Percentiles rank a stretch among this genome's conserved stretches.
Conservation (phyloP, 2,888 invertebrate species). For the Ochlodes sylvanus region DNA sequence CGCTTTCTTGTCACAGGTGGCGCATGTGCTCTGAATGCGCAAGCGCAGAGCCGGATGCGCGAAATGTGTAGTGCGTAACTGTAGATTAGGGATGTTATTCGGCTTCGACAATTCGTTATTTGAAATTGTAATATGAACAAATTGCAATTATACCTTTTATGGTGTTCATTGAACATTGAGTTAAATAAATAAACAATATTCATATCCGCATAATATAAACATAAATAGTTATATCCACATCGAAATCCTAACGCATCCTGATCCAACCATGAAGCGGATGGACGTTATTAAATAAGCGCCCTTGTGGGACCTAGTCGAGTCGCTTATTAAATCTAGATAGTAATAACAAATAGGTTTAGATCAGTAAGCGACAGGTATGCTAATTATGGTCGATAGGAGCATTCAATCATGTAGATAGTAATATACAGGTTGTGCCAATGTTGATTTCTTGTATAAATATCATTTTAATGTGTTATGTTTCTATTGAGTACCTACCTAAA, state of each 20-base stretch:
- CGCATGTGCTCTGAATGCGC: slow-evolving; percentile 75
- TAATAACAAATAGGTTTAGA: slow-evolving; percentile 31
- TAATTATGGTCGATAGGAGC: slow-evolving; percentile 23
- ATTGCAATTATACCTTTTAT: too few relatives aligned
- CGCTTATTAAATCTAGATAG: slow-evolving; percentile 32
- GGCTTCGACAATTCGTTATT: background rate
- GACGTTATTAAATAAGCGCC: slow-evolving; percentile 69
- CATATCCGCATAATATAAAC: too few relatives aligned
- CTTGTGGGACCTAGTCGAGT: slow-evolving; percentile 55
- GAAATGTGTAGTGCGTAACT: slow-evolving; percentile 76
- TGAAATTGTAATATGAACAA: background rate
- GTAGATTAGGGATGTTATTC: slow-evolving; percentile 51
- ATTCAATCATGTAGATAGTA: slow-evolving; percentile 17
- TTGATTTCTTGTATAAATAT: background rate
- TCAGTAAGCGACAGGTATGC: slow-evolving; percentile 17
- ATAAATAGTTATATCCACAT: background rate
- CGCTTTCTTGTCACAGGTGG: slow-evolving; percentile 84
- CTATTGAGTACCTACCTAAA: too few relatives aligned
- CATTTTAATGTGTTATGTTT: too few relatives aligned
- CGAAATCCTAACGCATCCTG: background rate
- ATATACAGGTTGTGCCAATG: background rate
- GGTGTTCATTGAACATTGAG: too few relatives aligned
- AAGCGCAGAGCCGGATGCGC: slow-evolving; percentile 81
- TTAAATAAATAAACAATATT: background rate
- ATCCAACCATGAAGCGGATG: slow-evolving; percentile 50